phyloP scores from a whole-genome alignment of 2,113 vertebrate genomes.

The Polypterus senegalus region DNA sequence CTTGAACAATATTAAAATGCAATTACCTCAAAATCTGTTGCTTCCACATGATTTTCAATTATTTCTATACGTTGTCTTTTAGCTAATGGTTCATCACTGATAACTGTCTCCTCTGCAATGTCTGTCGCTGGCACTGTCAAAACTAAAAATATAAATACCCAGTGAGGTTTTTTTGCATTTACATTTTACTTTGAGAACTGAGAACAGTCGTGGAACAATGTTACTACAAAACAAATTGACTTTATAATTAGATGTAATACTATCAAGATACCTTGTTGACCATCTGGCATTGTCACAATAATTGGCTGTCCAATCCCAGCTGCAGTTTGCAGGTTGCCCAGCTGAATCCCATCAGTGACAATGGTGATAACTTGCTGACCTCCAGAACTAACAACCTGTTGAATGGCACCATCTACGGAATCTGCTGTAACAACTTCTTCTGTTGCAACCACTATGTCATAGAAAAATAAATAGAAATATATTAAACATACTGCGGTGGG shows the following conservation, averaged over 20 bases:
- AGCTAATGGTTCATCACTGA: constrained; percentile 65
- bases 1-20: not conserved
- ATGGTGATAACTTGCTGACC: constrained; percentile 82
- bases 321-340: constrained; percentile 66
- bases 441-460: constrained; percentile 58
- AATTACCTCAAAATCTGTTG: constrained; percentile 72
- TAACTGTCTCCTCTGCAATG: constrained; percentile 77
- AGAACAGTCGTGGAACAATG: no score
- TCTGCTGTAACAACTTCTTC: constrained; percentile 76
- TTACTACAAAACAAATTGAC: no score
- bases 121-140: constrained; percentile 78
- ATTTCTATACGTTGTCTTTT: constrained; percentile 73
- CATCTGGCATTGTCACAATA: constrained; percentile 80
- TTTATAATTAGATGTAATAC: not conserved
- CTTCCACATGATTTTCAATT: constrained; percentile 64
- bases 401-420: constrained; percentile 74
- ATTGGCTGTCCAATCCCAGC: constrained; percentile 71
- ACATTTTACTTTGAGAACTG: no score
- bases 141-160: constrained; percentile 35
- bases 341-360: constrained; percentile 74
- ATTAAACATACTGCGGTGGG: no score
- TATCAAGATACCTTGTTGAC: constrained; percentile 64
- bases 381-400: constrained; percentile 74
- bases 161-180: no score
- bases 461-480: constrained; percentile 3